Evolutionary conservation across 2,797 vertebrate genomes (phyloP).

Genomic region (Poecilia velifera): DNA sequence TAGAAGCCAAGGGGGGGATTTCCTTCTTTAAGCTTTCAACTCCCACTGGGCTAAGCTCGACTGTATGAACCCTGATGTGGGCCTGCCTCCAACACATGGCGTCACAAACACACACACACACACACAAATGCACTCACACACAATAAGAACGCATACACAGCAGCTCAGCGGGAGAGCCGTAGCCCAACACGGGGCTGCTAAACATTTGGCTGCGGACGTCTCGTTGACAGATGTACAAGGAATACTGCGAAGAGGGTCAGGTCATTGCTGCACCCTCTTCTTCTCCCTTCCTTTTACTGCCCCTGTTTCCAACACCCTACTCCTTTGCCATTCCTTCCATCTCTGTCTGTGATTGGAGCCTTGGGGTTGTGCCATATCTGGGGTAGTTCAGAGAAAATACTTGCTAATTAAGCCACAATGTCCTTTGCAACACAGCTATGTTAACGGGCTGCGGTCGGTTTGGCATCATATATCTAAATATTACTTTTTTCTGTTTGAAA

Average conservation of each 20-base stretch:
- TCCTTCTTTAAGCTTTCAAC: slow-evolving; percentile 85
- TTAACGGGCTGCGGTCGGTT: slow-evolving; percentile 36
- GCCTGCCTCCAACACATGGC: slow-evolving; percentile 77
- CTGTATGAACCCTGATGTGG: slow-evolving; percentile 80
- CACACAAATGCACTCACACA: slow-evolving; percentile 8
- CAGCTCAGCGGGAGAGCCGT: slow-evolving; percentile 60
- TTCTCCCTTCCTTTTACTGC: slow-evolving; percentile 41
- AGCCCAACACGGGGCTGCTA: slow-evolving; percentile 61
- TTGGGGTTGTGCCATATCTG: slow-evolving; percentile 36
- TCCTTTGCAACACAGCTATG: slow-evolving; percentile 41
- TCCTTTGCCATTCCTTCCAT: slow-evolving; percentile 42
- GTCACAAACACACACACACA: slow-evolving; percentile 48
- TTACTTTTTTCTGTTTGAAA: slow-evolving; percentile 40
- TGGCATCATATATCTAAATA: slow-evolving; percentile 29
- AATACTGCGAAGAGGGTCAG: slow-evolving; percentile 64
- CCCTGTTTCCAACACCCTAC: slow-evolving; percentile 36
- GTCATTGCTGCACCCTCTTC: slow-evolving; percentile 56
- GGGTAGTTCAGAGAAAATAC: slow-evolving; percentile 36
- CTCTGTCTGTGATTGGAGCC: slow-evolving; percentile 40
- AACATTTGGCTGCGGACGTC: slow-evolving; percentile 70
- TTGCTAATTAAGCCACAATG: slow-evolving; percentile 52
- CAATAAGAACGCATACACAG: slow-evolving; percentile 60
- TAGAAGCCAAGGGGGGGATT: slow-evolving; percentile 78
- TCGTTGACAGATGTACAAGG: slow-evolving; percentile 74
- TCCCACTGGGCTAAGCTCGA: slow-evolving; percentile 79